These are phyloP conservation scores for Megaceryle torquata DNA, from an alignment of 2,113 vertebrate genomes.

Conservation along the genomic window DNA sequence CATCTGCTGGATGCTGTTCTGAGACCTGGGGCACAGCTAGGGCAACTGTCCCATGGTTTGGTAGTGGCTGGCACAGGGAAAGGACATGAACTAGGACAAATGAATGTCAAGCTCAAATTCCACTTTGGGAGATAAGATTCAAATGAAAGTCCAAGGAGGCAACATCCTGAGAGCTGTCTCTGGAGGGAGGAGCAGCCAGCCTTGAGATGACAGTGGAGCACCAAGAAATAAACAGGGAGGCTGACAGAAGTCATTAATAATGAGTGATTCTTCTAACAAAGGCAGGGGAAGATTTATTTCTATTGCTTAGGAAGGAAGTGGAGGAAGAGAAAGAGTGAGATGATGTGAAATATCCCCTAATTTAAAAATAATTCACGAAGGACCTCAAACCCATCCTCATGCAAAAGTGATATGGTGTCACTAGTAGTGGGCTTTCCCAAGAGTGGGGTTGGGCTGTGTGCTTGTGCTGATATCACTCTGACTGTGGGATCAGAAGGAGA, in stretches of 20 bases:
- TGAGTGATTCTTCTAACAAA: not conserved
- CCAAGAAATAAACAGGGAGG: not conserved
- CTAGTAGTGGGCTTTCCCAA: not conserved
- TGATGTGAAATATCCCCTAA: not conserved
- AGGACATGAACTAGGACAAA: not conserved
- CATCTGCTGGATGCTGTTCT: not conserved
- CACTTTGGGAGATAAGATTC: not conserved
- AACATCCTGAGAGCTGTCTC: not conserved
- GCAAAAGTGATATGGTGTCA: not conserved
- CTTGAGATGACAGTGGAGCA: not conserved
- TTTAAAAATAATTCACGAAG: not conserved
- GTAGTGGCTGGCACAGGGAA: not conserved
- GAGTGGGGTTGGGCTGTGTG: fast-evolving
- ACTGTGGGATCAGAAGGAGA: not conserved
- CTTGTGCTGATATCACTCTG: not conserved
- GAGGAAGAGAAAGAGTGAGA: not conserved
- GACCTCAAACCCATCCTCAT: not conserved
- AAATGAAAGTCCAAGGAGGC: not conserved
- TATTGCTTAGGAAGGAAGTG: not conserved
- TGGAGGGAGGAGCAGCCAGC: not conserved
- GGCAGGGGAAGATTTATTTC: not conserved
- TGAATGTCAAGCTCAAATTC: not conserved
- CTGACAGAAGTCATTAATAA: not conserved
- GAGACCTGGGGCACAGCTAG: not conserved
- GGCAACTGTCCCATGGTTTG: not conserved